Evolutionary conservation across 2,113 vertebrate species (phyloP), one percentile per base, ranked within the genome.

Genomic region (Rhabdornis inornatus): DNA sequence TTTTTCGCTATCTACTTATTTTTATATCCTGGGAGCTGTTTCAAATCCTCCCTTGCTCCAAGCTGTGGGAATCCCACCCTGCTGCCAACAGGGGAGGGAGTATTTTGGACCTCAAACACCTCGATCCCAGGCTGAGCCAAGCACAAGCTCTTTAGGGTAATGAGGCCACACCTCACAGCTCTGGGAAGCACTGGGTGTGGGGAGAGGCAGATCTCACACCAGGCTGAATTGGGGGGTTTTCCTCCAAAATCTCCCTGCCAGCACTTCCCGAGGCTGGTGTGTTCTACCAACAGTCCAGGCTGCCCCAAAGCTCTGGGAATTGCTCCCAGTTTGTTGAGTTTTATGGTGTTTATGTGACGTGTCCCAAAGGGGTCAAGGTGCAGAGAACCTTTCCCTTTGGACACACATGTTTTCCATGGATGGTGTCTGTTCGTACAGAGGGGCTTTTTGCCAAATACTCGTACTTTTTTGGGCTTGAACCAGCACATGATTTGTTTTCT

Each of bases 191-290:
- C 50, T 52, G 50, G 50, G 15, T 52, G 50, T 52, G 50, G 39
- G 53, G 65, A 44, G 24, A 35, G 22, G 16, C 72, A 56, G 47
- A 57, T 49, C 83, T 53, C 14, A 15, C 5, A 5, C 30, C 53
- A 15, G 42, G 30, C 76, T 39, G 23, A 28, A 10, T 14, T 57
- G 33, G 10, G 2, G 45, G 16, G 2, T 12, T 25, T 19, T 22
- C 28, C 30, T 76, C 45, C 10, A 28, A 22, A 22, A 49, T 22
- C 47, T 50, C 21, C 21, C 28, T 2, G 0, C 30, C 55, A 9
- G 50, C 50, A 10, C 35, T 25, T 55, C 27, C 39, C 0, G 0
- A 28, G 63, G 27, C 19, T 4, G 2, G 2, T 1, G 5, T 30
- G 24, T 25, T 17, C 60, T 37, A 15, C 33, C 57, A 10, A 1